phyloP scores from a whole-genome alignment of 2,113 vertebrate species.

The Tychaedon coryphoeus region DNA sequence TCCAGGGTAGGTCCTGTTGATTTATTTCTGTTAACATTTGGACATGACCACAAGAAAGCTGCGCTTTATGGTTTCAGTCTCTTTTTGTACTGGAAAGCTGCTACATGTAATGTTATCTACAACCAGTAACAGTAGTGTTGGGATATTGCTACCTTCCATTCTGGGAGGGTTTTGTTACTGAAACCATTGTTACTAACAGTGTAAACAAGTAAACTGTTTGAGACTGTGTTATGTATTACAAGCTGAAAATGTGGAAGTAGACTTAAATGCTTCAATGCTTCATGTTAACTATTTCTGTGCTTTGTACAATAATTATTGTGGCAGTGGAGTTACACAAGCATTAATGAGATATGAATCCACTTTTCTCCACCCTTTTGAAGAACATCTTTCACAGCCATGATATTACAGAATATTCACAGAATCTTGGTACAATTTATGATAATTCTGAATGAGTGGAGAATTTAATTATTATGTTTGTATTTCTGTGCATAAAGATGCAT shows the following conservation, averaged over 20 bases:
- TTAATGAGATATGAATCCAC: not conserved
- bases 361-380: not conserved
- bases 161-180: not conserved
- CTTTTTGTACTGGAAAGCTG: not conserved
- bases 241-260: not conserved
- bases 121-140: not conserved
- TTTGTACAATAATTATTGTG: constrained; percentile 15
- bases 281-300: not conserved
- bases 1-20: constrained; percentile 78
- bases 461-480: not conserved
- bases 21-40: not conserved
- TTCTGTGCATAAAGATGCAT: not conserved
- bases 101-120: not conserved
- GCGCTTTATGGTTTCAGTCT: not conserved
- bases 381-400: not conserved
- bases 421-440: not conserved
- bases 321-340: not conserved
- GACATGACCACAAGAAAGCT: not conserved
- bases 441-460: not conserved
- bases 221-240: not conserved
- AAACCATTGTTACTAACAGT: not conserved
- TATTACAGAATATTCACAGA: not conserved
- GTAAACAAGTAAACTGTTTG: not conserved
- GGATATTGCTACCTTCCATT: not conserved
- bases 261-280: constrained; percentile 18